Evolutionary conservation across 2,797 vertebrate genomes (phyloP).

Genomic region (Tokudaia tokunoshimensis): DNA sequence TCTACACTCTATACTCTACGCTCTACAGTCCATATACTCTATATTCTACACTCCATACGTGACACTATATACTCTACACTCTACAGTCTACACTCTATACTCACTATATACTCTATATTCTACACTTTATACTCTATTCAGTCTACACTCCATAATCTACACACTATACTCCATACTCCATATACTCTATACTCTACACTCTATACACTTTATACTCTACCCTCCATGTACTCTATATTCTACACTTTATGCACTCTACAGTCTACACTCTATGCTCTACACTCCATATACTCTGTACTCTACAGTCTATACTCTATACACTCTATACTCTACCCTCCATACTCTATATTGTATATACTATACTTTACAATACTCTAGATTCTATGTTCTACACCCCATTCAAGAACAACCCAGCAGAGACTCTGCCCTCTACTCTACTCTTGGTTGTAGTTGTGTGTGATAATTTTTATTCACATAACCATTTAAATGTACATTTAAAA

Average conservation of each 20-base stretch:
- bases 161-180: background rate
- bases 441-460: background rate
- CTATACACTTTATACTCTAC: background rate
- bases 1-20: background rate
- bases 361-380: background rate
- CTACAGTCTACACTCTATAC: background rate
- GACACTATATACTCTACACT: background rate
- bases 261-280: background rate
- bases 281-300: background rate
- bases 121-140: background rate
- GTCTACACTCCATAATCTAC: background rate
- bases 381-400: background rate
- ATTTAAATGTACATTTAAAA: conserved; percentile 12
- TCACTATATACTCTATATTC: background rate
- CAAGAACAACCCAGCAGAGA: background rate
- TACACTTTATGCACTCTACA: too few relatives aligned
- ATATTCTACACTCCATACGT: background rate
- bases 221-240: too few relatives aligned
- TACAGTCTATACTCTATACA: background rate
- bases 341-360: background rate
- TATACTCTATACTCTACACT: background rate
- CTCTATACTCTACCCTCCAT: background rate
- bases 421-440: background rate
- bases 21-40: background rate
- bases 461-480: background rate